Percentiles rank a stretch among this genome's conserved stretches.
These are phyloP conservation scores for Hydrozoanthus tunicans DNA, from an alignment of 64 coral and sea anemone species.

Conservation along the genomic window DNA sequence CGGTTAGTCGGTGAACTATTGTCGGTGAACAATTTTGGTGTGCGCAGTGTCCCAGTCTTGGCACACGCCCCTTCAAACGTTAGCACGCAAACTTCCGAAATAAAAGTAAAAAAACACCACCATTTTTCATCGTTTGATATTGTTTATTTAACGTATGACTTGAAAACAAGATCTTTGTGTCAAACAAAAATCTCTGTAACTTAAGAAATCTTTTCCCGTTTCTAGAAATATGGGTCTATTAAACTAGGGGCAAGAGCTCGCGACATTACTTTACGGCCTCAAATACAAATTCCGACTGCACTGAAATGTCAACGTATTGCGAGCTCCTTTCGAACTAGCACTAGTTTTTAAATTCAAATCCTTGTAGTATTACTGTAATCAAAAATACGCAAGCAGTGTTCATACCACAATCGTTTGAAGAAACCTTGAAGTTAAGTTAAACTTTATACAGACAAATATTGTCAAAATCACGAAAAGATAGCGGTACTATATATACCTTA, in stretches of 20 bases:
- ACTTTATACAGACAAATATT: constrained; percentile 36
- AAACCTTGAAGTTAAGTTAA: constrained; percentile 6
- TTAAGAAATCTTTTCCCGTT: constrained; percentile 11
- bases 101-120: neutral
- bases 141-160: constrained; percentile 41
- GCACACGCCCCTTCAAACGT: neutral
- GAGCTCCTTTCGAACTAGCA: neutral
- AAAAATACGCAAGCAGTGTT: neutral
- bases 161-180: constrained; percentile 39
- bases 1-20: neutral
- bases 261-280: neutral
- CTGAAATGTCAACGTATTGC: neutral
- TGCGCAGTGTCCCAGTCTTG: neutral
- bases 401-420: constrained; percentile 17
- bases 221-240: neutral
- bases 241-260: neutral
- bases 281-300: too few relatives aligned
- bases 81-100: neutral
- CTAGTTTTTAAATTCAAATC: neutral
- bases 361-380: neutral
- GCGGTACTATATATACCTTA: constrained; percentile 34
- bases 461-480: neutral
- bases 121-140: neutral
- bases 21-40: too few relatives aligned
- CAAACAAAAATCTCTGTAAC: constrained; percentile 27